Conservation (phyloP, 2,113 vertebrate genomes). For the mouse (Mus musculus) region GRCm39 chr14:63160501-63161000, state of each 20-base stretch:
- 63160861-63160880: not conserved
- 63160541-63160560: too few species aligned
- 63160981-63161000: not conserved
- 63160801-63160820: not conserved
- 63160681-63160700: too few species aligned
- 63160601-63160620: too few species aligned
- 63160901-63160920: constrained; percentile 24
- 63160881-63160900: constrained; percentile 1
- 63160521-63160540: too few species aligned
- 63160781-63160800: not conserved
- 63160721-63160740: constrained; percentile 5
- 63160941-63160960: constrained; percentile 5
- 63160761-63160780: constrained; percentile 9
- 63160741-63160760: constrained; percentile 9
- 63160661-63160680: too few species aligned
- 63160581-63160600: too few species aligned
- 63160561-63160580: too few species aligned
- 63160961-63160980: constrained; percentile 6
- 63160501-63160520: not conserved
- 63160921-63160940: not conserved
- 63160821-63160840: not conserved
- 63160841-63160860: constrained; percentile 7
- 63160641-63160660: too few species aligned
- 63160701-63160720: not conserved
- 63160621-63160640: too few species aligned